phyloP scores from a whole-genome alignment of 2,797 vertebrate genomes.

The Anolis apletophallus region DNA sequence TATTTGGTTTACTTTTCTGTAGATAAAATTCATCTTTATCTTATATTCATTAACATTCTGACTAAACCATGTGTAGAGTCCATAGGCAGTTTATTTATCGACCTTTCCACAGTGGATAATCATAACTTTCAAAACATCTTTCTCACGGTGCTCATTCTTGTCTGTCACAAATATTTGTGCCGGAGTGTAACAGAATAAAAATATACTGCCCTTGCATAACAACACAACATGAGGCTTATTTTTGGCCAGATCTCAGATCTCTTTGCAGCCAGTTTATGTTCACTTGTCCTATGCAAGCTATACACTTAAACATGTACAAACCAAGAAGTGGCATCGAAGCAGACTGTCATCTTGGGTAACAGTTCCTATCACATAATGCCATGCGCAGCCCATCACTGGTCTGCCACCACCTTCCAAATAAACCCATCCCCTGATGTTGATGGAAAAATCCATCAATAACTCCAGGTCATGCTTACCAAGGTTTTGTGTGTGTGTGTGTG shows the following conservation, averaged over 20 bases:
- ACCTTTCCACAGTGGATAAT: conserved; percentile 21
- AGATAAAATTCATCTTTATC: conserved; percentile 1
- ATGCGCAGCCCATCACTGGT: too few species aligned
- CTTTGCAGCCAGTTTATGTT: background rate
- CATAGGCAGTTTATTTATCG: conserved; percentile 20
- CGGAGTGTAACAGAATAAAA: background rate
- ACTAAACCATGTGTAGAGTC: conserved; percentile 11
- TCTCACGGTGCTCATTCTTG: background rate
- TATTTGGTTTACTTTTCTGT: background rate
- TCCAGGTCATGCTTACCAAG: too few species aligned
- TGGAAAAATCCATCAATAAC: too few species aligned
- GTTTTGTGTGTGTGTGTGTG: too few species aligned
- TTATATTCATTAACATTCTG: conserved; percentile 10
- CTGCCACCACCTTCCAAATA: too few species aligned
- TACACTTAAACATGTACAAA: background rate
- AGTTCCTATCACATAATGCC: too few species aligned
- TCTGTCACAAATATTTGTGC: conserved; percentile 4
- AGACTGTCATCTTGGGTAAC: too few species aligned
- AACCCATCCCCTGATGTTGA: too few species aligned
- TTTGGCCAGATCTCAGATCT: background rate
- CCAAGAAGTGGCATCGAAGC: background rate
- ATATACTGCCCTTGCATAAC: background rate
- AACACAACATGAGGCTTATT: background rate
- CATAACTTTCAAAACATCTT: conserved; percentile 25
- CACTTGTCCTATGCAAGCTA: background rate